Evolutionary conservation across 2,113 vertebrate species (phyloP).

Genomic region (Cyphomyrus plagiostoma): DNA sequence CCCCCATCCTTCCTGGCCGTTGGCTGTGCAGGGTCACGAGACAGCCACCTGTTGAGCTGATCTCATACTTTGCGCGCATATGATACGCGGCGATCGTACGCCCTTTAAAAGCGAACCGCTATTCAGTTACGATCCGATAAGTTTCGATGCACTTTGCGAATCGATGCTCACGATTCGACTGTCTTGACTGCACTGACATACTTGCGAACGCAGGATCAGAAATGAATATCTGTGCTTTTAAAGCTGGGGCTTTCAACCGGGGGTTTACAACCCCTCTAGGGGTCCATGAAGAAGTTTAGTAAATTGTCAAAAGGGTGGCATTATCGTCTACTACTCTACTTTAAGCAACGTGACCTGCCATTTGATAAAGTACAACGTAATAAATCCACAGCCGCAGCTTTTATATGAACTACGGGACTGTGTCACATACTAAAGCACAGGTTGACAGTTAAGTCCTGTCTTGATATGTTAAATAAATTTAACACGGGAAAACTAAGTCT

Average conservation of each 20-base stretch:
- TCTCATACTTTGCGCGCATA: not conserved
- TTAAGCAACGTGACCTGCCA: not conserved
- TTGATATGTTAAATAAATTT: not conserved
- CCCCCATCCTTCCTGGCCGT: not conserved
- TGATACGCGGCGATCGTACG: not conserved
- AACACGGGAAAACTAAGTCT: not conserved
- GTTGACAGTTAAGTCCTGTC: not conserved
- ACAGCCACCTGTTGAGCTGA: not conserved
- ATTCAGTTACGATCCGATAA: not conserved
- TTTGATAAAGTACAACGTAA: not conserved
- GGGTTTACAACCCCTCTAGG: not conserved
- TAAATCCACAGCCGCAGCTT: not conserved
- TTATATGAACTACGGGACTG: not conserved
- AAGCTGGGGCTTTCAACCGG: not conserved
- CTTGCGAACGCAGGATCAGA: not conserved
- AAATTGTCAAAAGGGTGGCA: not conserved
- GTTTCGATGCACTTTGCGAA: not conserved
- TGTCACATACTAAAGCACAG: not conserved
- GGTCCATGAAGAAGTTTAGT: not conserved
- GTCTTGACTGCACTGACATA: not conserved
- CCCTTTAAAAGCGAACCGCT: not conserved
- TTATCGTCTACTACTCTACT: not conserved
- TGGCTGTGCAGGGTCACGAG: not conserved
- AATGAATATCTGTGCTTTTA: not conserved
- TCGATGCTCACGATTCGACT: not conserved